Conservation (phyloP, 2,113 vertebrate genomes). For the Cyrtonyx montezumae region DNA sequence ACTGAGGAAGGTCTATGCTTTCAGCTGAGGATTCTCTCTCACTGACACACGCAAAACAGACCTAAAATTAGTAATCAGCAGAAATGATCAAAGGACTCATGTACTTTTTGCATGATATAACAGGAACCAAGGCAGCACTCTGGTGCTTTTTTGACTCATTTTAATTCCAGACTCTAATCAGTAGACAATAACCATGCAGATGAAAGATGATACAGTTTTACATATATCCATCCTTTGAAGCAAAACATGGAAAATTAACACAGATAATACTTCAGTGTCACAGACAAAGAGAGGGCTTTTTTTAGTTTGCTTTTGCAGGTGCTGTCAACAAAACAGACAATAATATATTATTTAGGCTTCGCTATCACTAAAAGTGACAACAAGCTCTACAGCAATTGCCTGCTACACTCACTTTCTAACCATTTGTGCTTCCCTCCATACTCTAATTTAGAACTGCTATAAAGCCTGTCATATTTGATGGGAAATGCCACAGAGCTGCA, state of each 20-base stretch:
- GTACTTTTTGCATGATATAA: not conserved
- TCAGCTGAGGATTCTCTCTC: not conserved
- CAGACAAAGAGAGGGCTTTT: not conserved
- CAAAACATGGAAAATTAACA: slow-evolving; percentile 25
- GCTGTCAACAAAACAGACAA: slow-evolving; percentile 38
- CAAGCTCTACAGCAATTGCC: slow-evolving; percentile 5
- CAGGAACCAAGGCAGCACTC: not conserved
- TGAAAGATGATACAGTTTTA: not conserved
- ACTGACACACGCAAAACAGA: not conserved
- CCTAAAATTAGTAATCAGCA: slow-evolving; percentile 10
- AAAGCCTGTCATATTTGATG: slow-evolving; percentile 71
- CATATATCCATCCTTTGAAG: not conserved
- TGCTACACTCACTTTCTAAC: slow-evolving; percentile 28
- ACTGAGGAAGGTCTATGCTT: not conserved
- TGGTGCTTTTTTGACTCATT: not conserved
- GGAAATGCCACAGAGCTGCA: slow-evolving; percentile 51
- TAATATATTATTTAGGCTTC: slow-evolving; percentile 43
- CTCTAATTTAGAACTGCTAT: slow-evolving; percentile 54
- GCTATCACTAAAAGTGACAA: slow-evolving; percentile 27
- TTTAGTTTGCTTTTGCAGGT: slow-evolving; percentile 13
- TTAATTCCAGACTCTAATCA: not conserved
- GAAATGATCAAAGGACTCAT: not conserved
- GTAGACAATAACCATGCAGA: not conserved
- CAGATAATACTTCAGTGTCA: not conserved
- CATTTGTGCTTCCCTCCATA: slow-evolving; percentile 35